Evolutionary conservation across 2,797 vertebrate species (phyloP), one percentile per base, ranked within the genome.

Genomic region (Trachurus trachurus): DNA sequence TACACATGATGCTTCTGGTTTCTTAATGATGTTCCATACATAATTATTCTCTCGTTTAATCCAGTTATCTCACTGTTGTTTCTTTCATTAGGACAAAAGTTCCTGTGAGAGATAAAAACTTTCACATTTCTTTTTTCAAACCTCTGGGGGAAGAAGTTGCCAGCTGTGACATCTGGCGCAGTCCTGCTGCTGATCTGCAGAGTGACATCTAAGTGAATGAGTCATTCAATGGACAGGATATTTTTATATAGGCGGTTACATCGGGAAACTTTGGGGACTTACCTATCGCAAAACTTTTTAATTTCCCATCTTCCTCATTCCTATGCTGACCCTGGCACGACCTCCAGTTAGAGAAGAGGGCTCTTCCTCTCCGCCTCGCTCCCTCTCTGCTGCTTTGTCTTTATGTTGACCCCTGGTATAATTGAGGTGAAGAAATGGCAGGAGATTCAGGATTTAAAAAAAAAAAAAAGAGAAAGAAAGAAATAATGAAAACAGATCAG

Each of bases 351-450:
- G 34, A 31, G 31, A 65, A 17, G 44, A 44, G 8, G 22, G 50
- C 12, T 4, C 5, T 52, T 2, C 13, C 42, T 40, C 31, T 6
- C 9, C 31, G 12, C 13, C 6, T n/a, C 11, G 9, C 49, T 40
- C 26, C 62, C 67, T 31, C 49, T 40, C 73, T 3, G 39, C 66
- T 53, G 70, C 75, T 74, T 76, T 79, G 83, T 89, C 74, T 86
- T 81, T 69, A 40, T 22, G 42, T 44, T 82, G 85, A 89, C 86
- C 86, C 16, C 4, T 0, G 0, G n/a, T 64, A 73, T 88, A 88
- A 89, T 89, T 86, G 89, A 91, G 88, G 86, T 88, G 85, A 91
- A 75, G 15, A 61, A 9, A 17, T 15, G 11, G 60, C 8, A 10
- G 15, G 2, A 59, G 74, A 39, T 68, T 83, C 80, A 58, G 65